Percentiles rank a stretch among this genome's conserved stretches.
Evolutionary conservation across 2,113 vertebrate genomes (phyloP).

Genomic region (Cervus canadensis): DNA sequence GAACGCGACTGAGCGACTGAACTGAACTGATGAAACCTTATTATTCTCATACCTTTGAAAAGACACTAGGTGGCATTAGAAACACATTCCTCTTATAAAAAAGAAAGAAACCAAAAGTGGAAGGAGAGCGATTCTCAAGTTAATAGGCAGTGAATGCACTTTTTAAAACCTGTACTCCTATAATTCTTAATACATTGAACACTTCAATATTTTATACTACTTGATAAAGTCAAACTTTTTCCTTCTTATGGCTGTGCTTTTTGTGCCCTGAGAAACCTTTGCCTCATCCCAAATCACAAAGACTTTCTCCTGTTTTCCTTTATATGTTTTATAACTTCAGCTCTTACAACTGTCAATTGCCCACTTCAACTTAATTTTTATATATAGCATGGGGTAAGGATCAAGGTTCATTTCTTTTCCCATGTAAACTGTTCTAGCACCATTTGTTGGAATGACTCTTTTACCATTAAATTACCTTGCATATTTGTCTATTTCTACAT

Average conservation of each 20-base stretch:
- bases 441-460: neutral
- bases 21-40: neutral
- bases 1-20: rapidly evolving
- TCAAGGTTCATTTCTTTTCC: neutral
- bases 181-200: neutral
- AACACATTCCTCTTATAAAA: slow-evolving; percentile 12
- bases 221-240: neutral
- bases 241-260: neutral
- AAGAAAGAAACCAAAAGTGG: neutral
- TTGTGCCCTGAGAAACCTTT: neutral
- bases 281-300: neutral
- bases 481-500: neutral
- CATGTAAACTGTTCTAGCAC: neutral
- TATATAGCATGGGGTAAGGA: neutral
- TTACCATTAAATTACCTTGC: neutral
- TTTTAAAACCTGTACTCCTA: neutral
- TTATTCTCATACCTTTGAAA: neutral
- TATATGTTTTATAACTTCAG: neutral
- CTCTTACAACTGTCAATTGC: neutral
- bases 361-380: slow-evolving; percentile 4
- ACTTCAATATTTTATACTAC: neutral
- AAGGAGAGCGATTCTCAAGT: neutral
- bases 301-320: neutral
- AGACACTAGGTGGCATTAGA: slow-evolving; percentile 34
- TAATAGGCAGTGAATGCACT: neutral